Base-by-base conservation (phyloP, 1,140 invertebrate genomes). In the Eriocheir sinensis region DNA sequence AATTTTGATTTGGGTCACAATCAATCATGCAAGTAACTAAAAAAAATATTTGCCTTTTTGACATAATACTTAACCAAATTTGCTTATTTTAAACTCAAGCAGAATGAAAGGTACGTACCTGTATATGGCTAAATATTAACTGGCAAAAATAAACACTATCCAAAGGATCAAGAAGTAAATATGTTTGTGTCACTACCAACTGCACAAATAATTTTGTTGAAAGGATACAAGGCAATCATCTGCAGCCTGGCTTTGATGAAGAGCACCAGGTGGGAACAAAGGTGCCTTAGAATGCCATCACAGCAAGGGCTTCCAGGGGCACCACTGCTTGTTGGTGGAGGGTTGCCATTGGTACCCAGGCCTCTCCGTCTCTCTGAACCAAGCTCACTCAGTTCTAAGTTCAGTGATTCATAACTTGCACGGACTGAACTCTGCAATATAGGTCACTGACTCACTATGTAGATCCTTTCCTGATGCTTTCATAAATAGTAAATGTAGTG, bases 181-280 rank as follows among this genome's bases (percentile, higher is more conserved):
- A 86, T 86, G 34, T n/a, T 4, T 32, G 17, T 30, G 6, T 34
- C 30, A 36, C 9, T 36, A 34, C 30, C 32, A 41, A n/a, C 2
- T 83, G 83, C 36, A 12, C 0, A 34, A 41, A 12, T 12, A 21
- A 86, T 36, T 21, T 17, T 21, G 38, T 2, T 4, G 3, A 92
- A 95, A 92, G 89, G 89, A 92, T 92, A 95, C 94, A 95, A 95
- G 0, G 81, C 21, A 40, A 95, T 94, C 89, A 95, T 88, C 80
- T 95, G 89, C 6, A 92, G 94, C 30, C 94, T 81, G 17, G 85
- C 94, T 41, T 81, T 92, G n/a, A 90, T 95, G 32, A 92, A 95
- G 0, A 95, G 38, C 4, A 95, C 81, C 85, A 95, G 83, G 34
- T 89, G 89, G 0, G 60, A 89, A 93, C 95, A 95, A 17, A 95